Conservation (phyloP, 2,888 invertebrate genomes). For the Netelia virgata region DNA sequence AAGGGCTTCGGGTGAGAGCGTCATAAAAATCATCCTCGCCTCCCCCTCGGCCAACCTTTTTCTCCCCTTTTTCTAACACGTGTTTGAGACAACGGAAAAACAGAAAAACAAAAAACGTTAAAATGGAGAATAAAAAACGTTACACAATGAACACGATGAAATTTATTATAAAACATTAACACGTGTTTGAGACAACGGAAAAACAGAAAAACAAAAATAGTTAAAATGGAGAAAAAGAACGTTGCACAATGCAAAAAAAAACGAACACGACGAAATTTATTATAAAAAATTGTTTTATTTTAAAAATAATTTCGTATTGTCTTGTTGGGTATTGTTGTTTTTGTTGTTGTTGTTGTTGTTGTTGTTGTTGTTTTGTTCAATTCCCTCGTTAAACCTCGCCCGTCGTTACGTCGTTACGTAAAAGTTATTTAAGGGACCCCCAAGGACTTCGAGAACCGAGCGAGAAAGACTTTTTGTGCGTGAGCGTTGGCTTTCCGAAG, state of each 20-base stretch:
- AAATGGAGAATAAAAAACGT: background rate
- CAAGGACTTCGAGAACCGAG: conserved; percentile 2
- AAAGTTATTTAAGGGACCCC: background rate
- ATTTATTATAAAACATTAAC: too few species aligned
- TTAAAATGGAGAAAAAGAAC: too few species aligned
- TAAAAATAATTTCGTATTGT: background rate
- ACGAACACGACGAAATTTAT: too few species aligned
- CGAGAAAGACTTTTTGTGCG: background rate
- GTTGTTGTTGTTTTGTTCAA: background rate
- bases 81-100: background rate
- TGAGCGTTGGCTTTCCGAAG: conserved; percentile 18
- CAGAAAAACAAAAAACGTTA: background rate
- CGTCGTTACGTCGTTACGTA: background rate
- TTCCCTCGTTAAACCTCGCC: background rate
- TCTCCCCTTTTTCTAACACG: too few species aligned
- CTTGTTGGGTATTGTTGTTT: background rate
- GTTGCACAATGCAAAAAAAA: too few species aligned
- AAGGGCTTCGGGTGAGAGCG: background rate
- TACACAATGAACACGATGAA: background rate
- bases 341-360: too few species aligned
- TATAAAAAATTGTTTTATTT: too few species aligned
- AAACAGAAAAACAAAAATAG: too few species aligned
- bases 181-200: too few species aligned
- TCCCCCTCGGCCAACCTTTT: background rate
- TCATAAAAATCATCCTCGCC: conserved; percentile 18